Percentiles rank a stretch among this genome's conserved stretches.
These are phyloP conservation scores for Pollenia labialis DNA, from an alignment of 2,888 invertebrate species.

Conservation along the genomic window DNA sequence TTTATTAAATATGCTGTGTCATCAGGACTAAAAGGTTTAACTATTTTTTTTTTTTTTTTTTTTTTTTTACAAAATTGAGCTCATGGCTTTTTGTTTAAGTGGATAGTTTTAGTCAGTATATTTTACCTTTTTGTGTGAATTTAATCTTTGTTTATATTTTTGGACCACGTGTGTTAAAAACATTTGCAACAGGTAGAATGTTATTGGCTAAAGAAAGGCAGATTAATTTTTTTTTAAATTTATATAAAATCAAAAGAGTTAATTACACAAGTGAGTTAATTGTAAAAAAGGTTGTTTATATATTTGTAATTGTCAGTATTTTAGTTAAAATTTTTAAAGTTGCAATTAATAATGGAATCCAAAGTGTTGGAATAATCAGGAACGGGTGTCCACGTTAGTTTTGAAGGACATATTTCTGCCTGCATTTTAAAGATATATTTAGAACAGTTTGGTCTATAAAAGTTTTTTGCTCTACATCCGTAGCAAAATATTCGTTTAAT, in stretches of 20 bases:
- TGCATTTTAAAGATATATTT: no score
- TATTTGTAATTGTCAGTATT: not conserved
- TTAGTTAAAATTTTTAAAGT: no score
- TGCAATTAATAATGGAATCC: no score
- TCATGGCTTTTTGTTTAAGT: not conserved
- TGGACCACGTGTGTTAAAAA: slow-evolving; percentile 7
- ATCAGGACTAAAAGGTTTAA: slow-evolving; percentile 12
- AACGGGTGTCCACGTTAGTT: no score
- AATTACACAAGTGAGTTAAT: not conserved
- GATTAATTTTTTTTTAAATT: not conserved
- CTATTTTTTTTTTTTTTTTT: not conserved
- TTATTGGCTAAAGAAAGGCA: not conserved
- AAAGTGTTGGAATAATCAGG: no score
- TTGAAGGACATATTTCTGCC: no score
- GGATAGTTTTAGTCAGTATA: not conserved
- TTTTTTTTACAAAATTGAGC: not conserved
- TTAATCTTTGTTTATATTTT: not conserved
- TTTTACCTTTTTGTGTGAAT: not conserved
- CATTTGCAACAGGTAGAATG: not conserved
- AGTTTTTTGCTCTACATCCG: no score
- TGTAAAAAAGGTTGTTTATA: not conserved
- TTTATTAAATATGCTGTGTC: slow-evolving; percentile 35
- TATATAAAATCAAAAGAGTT: not conserved
- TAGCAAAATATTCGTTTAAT: no score
- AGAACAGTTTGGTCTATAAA: no score